A percentile compares a stretch with the other conserved stretches of the same genome.
phyloP scores from a whole-genome alignment of 2,113 vertebrate genomes.

The Toxostoma redivivum region DNA sequence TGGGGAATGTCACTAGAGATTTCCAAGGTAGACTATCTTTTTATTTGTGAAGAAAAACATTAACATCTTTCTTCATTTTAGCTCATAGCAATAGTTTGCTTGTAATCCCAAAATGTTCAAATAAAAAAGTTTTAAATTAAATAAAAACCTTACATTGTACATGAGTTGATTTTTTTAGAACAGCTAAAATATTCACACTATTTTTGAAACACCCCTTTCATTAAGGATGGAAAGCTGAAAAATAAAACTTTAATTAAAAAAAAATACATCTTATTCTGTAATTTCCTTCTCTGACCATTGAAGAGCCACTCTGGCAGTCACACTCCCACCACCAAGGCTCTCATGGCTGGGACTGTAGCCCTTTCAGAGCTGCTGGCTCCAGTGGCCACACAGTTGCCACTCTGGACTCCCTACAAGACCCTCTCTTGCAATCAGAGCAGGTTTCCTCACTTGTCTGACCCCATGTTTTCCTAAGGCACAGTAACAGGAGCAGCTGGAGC shows the following conservation, averaged over 20 bases:
- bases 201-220: not conserved
- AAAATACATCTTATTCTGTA: not conserved
- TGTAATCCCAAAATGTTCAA: not conserved
- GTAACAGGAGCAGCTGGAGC: not conserved
- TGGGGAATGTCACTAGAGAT: not conserved
- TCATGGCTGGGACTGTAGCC: rapidly evolving
- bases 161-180: not conserved
- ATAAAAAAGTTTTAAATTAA: not conserved
- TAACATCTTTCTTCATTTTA: not conserved
- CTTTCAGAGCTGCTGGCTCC: not conserved
- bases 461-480: not conserved
- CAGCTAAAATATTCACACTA: not conserved
- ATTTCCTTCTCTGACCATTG: not conserved
- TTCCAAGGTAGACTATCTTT: not conserved
- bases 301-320: not conserved
- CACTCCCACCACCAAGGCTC: too few relatives aligned
- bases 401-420: not conserved
- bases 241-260: not conserved
- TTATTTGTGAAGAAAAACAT: not conserved
- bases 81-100: not conserved
- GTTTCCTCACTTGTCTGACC: rapidly evolving
- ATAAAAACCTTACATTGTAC: not conserved
- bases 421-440: not conserved
- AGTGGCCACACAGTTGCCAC: too few relatives aligned
- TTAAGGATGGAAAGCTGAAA: not conserved